Evolutionary conservation across 2,888 invertebrate species (phyloP).

Genomic region (Dasypogon diadema): DNA sequence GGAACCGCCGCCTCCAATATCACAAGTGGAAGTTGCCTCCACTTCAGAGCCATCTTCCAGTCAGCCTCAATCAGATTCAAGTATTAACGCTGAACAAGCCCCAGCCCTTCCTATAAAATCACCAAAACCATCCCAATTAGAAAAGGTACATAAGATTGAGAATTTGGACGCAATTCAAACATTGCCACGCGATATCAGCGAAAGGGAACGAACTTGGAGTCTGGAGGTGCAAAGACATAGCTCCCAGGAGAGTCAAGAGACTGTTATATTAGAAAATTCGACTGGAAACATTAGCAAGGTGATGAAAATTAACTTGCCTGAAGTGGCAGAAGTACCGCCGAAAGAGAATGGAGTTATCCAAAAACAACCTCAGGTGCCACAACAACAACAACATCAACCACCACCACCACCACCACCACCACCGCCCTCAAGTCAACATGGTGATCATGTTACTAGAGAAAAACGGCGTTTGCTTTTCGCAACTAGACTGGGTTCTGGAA

Average conservation of each 20-base stretch:
- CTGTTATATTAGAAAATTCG: conserved; percentile 67
- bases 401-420: conserved; percentile 24
- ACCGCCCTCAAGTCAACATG: conserved; percentile 61
- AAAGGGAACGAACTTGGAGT: conserved; percentile 64
- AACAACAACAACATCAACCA: conserved; percentile 57
- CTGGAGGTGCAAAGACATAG: conserved; percentile 65
- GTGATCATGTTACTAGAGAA: conserved; percentile 63
- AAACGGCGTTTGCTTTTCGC: conserved; percentile 74
- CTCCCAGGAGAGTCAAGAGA: conserved; percentile 71
- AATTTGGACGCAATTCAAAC: conserved; percentile 73
- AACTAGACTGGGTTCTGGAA: conserved; percentile 75
- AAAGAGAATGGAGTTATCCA: conserved; percentile 61
- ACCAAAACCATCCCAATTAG: conserved; percentile 57
- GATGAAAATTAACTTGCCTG: conserved; percentile 59
- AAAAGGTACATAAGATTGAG: conserved; percentile 61
- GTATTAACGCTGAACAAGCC: conserved; percentile 46
- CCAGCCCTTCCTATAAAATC: conserved; percentile 51
- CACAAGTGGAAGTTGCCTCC: neutral
- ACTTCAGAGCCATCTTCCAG: conserved; percentile 17
- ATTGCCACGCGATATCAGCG: conserved; percentile 68
- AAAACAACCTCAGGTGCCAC: neutral
- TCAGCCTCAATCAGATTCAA: conserved; percentile 20
- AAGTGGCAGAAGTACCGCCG: conserved; percentile 60
- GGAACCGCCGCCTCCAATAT: conserved; percentile 23
- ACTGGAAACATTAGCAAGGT: conserved; percentile 60